These are phyloP conservation scores for Triops longicaudatus DNA, from an alignment of 1,140 invertebrate genomes.

Conservation along the genomic window DNA sequence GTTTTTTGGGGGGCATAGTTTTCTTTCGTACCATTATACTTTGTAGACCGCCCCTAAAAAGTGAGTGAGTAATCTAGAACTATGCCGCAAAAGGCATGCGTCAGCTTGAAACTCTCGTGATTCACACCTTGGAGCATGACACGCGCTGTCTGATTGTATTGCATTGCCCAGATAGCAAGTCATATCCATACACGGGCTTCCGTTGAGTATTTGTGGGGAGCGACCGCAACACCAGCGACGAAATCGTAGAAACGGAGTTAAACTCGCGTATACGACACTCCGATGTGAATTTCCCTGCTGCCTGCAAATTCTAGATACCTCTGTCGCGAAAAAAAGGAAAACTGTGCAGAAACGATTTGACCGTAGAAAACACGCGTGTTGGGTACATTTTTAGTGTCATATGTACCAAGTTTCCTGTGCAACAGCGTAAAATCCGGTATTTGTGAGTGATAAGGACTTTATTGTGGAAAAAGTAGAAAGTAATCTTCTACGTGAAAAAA, in stretches of 20 bases:
- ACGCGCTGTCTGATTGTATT: conserved; percentile 6
- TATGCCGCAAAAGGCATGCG: neutral
- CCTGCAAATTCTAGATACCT: no score
- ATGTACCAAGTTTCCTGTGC: neutral
- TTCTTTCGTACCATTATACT: no score
- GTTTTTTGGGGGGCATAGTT: no score
- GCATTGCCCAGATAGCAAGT: neutral
- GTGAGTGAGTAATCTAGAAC: neutral
- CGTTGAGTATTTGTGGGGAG: neutral
- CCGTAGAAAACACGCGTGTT: neutral
- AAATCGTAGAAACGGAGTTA: neutral
- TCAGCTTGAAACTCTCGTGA: neutral
- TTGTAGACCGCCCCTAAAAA: neutral
- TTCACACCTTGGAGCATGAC: conserved; percentile 1
- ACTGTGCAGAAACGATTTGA: neutral
- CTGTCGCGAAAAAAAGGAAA: neutral
- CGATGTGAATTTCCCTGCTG: neutral
- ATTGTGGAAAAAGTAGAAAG: neutral
- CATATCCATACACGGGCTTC: neutral
- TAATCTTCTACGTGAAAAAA: neutral
- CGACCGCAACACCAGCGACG: neutral
- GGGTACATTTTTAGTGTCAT: neutral
- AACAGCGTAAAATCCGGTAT: neutral
- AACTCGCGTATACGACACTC: neutral
- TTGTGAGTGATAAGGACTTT: conserved; percentile 6